phyloP scores from a whole-genome alignment of 1,140 invertebrate species.

The Heliconius nattereri region DNA sequence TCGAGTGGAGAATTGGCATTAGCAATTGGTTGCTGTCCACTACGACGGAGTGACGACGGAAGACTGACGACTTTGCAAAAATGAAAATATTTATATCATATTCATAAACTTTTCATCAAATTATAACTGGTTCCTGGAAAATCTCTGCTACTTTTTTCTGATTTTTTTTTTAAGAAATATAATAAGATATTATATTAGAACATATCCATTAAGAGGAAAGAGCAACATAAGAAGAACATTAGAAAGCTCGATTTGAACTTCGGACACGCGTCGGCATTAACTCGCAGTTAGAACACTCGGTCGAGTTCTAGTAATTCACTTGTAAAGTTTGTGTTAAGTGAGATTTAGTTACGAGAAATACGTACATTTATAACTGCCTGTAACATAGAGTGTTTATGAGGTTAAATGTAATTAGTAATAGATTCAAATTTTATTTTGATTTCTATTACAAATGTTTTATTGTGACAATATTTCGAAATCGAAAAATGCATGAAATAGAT shows the following conservation, averaged over 20 bases:
- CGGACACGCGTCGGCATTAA: conserved; percentile 9
- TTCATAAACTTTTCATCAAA: too few relatives aligned
- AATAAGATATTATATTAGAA: background rate
- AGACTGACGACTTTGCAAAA: too few relatives aligned
- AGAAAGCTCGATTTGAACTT: background rate
- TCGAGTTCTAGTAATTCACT: conserved; percentile 2
- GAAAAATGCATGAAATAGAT: too few relatives aligned
- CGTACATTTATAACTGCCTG: background rate
- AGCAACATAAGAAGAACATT: conserved; percentile 1
- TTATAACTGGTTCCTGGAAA: too few relatives aligned
- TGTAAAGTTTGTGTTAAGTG: background rate
- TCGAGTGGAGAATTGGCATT: too few relatives aligned
- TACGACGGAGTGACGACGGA: too few relatives aligned
- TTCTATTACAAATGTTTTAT: too few relatives aligned
- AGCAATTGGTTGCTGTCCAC: too few relatives aligned
- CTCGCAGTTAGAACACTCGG: conserved; percentile 8
- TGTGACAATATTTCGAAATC: too few relatives aligned
- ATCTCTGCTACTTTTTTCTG: background rate
- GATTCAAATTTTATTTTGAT: too few relatives aligned
- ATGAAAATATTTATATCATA: too few relatives aligned
- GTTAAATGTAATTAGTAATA: too few relatives aligned
- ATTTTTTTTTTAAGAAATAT: background rate
- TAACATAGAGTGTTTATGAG: background rate
- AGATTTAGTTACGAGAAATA: background rate
- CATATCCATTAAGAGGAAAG: background rate